Base-by-base conservation (phyloP, 2,888 invertebrate species). In the Augiades crinisus region DNA sequence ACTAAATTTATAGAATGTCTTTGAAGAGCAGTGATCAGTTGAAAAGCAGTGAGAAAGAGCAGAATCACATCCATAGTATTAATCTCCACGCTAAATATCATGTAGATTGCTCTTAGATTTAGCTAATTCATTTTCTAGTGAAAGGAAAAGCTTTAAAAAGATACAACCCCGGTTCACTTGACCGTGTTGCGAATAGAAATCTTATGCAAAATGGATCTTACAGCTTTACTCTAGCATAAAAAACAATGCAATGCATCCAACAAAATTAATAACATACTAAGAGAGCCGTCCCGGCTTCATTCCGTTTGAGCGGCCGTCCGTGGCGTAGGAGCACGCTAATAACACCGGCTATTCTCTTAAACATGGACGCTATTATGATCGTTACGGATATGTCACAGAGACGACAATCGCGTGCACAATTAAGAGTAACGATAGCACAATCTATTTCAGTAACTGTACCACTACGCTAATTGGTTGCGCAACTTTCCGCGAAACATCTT, bases 391-490 rank as follows among this genome's bases (percentile, higher is more conserved):
- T 37, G 33, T n/a, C 33, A 52, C 52, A 64, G 47, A 53, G 61
- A 46, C 58, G 27, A 61, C 37, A 62, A 57, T 63, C 31, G 55
- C 34, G 31, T 57, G 50, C 51, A 41, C 44, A 43, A 30, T 54
- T 52, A 54, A 34, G 36, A 49, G 50, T 33, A 58, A 58, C 54
- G 47, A 56, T 59, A 56, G 53, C 50, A 49, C 56, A 56, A 59
- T 58, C 62, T 60, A 54, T 61, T 62, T 59, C 45, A 55, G 55
- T 56, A 59, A 61, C 57, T 55, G 62, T 65, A 66, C 64, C 54
- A 61, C 59, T 64, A 59, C 62, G 62, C 72, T 83, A 83, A 84
- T 82, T 83, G 73, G 72, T 79, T 81, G 77, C 74, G 69, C 75
- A 83, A 82, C 71, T 57, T 61, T 69, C 64, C 61, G 67, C 60